These are phyloP conservation scores for Drosophila murphyi DNA, from an alignment of 1,140 invertebrate species.

Conservation along the genomic window DNA sequence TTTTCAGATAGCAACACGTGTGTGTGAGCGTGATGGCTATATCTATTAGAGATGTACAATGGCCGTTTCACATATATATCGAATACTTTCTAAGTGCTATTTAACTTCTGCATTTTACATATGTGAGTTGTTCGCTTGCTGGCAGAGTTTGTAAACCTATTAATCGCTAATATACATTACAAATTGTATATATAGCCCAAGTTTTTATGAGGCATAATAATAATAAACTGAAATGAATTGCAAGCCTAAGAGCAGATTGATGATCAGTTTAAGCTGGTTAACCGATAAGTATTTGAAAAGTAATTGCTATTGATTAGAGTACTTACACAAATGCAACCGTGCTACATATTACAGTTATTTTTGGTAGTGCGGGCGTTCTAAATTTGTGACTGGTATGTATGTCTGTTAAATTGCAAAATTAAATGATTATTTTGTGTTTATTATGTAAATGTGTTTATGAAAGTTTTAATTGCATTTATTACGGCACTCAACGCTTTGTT, in stretches of 20 bases:
- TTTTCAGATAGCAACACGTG: constrained; percentile 12
- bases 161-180: too few relatives aligned
- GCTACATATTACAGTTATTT: neutral
- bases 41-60: neutral
- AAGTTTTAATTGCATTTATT: too few relatives aligned
- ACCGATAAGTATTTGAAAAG: neutral
- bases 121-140: too few relatives aligned
- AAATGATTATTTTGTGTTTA: too few relatives aligned
- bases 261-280: neutral
- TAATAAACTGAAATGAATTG: too few relatives aligned
- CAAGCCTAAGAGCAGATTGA: neutral
- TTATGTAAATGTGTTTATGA: too few relatives aligned
- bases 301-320: neutral
- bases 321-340: neutral
- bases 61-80: neutral
- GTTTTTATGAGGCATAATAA: too few relatives aligned
- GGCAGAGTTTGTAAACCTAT: too few relatives aligned
- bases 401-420: too few relatives aligned
- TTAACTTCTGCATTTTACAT: neutral
- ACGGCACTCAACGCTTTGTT: too few relatives aligned
- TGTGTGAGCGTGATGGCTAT: constrained; percentile 13
- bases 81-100: neutral
- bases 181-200: too few relatives aligned
- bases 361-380: neutral
- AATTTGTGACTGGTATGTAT: too few relatives aligned